Conservation (phyloP, 2,888 invertebrate genomes). For the Pterobdella sp. region DNA sequence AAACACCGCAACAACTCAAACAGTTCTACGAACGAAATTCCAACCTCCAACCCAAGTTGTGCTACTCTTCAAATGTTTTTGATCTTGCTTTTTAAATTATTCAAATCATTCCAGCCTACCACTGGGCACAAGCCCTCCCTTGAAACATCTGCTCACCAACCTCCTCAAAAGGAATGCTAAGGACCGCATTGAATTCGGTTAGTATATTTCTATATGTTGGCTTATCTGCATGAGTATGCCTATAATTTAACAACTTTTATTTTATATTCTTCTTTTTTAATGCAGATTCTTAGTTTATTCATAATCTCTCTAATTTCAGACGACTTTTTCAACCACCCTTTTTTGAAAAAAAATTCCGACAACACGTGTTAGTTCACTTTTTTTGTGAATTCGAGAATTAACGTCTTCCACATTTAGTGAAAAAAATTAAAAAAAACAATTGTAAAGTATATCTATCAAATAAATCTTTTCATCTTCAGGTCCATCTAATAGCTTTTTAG, state of each 20-base stretch:
- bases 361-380: background rate
- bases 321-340: constrained; percentile 87
- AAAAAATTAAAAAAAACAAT: background rate
- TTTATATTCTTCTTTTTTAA: no score
- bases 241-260: no score
- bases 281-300: no score
- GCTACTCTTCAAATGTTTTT: no score
- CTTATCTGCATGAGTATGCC: constrained; percentile 7
- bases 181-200: constrained; percentile 85
- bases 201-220: constrained; percentile 33
- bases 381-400: background rate
- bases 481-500: background rate
- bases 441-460: no score
- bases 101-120: constrained; percentile 76
- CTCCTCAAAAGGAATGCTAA: constrained; percentile 78
- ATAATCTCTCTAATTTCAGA: constrained; percentile 54
- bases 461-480: background rate
- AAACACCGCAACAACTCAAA: constrained; percentile 92
- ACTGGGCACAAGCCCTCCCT: constrained; percentile 77
- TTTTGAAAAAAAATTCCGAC: constrained; percentile 51
- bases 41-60: constrained; percentile 52
- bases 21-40: constrained; percentile 87
- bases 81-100: no score
- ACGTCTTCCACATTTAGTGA: background rate
- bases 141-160: constrained; percentile 71